These are phyloP conservation scores for Emydocephalus ijimae DNA, from an alignment of 2,113 vertebrate genomes.

Conservation along the genomic window DNA sequence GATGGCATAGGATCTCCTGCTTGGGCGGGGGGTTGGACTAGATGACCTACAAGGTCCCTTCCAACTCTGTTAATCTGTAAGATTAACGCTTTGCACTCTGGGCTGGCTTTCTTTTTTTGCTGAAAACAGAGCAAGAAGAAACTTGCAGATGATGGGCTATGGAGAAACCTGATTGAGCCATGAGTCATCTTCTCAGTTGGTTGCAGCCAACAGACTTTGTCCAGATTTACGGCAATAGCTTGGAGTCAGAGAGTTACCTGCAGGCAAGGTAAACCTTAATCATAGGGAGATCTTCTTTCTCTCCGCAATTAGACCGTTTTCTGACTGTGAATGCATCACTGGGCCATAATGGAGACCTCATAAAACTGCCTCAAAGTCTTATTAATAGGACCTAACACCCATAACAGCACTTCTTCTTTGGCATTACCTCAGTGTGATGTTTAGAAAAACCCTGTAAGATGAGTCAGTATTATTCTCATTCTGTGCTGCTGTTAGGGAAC, in stretches of 20 bases:
- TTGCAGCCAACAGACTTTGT: conserved; percentile 30
- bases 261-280: background rate
- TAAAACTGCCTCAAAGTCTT: background rate
- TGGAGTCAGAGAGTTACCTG: background rate
- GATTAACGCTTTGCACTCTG: conserved; percentile 29
- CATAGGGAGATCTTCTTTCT: background rate
- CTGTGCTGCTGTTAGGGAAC: no score
- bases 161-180: conserved; percentile 20
- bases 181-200: background rate
- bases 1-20: no score
- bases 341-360: background rate
- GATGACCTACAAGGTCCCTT: no score
- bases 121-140: background rate
- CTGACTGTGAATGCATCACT: background rate
- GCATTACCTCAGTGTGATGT: background rate
- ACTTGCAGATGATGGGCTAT: background rate
- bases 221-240: background rate
- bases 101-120: conserved; percentile 6
- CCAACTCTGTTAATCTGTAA: no score
- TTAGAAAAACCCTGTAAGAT: background rate
- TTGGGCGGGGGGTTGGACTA: no score
- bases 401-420: background rate
- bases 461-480: background rate
- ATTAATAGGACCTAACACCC: background rate
- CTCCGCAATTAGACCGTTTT: background rate